Evolutionary conservation across 2,797 vertebrate genomes (phyloP).

Genomic region (Anabas testudineus): DNA sequence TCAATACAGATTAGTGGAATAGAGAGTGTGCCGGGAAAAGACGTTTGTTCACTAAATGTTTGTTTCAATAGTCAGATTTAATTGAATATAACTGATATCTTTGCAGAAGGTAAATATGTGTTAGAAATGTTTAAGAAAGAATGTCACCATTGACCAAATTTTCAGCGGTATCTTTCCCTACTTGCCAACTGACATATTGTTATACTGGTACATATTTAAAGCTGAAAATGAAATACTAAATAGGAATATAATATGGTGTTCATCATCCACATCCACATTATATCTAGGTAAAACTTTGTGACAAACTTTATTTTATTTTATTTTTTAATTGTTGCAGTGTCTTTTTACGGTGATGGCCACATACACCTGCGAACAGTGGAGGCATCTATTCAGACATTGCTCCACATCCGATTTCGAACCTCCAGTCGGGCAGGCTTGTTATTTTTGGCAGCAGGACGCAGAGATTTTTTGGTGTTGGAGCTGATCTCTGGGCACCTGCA

Average conservation of each 20-base stretch:
- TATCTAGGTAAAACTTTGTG: neutral
- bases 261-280: neutral
- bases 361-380: conserved; percentile 86
- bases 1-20: conserved; percentile 50
- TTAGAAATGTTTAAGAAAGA: no score
- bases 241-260: no score
- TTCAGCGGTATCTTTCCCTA: no score
- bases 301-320: neutral
- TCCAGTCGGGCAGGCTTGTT: conserved; percentile 86
- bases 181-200: no score
- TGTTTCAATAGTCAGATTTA: neutral
- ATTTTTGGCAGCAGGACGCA: conserved; percentile 88
- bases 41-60: conserved; percentile 4
- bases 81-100: no score
- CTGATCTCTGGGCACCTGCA: conserved; percentile 85
- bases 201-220: no score
- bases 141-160: no score
- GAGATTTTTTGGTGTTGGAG: conserved; percentile 88
- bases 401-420: conserved; percentile 89
- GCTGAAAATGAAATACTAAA: no score
- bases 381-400: conserved; percentile 78
- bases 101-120: no score
- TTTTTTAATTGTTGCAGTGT: conserved; percentile 78
- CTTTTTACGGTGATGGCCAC: conserved; percentile 92
- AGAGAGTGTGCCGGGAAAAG: conserved; percentile 14